These are phyloP conservation scores for Eristalis tenax DNA, from an alignment of 2,888 invertebrate species.

Conservation along the genomic window DNA sequence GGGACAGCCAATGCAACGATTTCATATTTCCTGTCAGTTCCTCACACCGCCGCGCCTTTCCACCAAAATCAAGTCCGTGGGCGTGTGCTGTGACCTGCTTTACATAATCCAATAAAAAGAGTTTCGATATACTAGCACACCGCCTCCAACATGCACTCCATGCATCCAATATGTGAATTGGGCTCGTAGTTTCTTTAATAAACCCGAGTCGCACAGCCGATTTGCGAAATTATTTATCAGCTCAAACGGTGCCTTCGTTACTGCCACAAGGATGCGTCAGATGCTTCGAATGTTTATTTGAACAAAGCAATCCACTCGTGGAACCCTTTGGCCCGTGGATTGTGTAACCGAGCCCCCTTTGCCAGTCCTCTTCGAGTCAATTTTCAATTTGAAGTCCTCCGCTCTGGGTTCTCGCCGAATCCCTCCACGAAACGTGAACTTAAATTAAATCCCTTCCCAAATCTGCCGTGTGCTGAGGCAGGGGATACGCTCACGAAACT, in stretches of 20 bases:
- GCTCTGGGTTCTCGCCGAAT: background rate
- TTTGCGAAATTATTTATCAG: constrained; percentile 1
- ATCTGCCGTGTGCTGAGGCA: background rate
- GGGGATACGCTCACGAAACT: constrained; percentile 21
- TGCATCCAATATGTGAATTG: constrained; percentile 44
- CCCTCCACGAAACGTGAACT: background rate
- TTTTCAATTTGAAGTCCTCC: constrained; percentile 3
- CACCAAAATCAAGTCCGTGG: background rate
- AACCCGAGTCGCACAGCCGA: constrained; percentile 6
- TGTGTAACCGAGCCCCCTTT: background rate
- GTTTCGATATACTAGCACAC: background rate
- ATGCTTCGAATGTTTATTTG: constrained; percentile 4
- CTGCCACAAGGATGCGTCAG: constrained; percentile 4
- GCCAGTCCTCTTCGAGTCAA: background rate
- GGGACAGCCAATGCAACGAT: background rate
- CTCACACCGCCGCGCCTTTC: too few species aligned
- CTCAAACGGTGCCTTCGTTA: background rate
- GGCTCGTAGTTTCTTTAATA: constrained; percentile 30
- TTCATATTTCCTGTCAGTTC: background rate
- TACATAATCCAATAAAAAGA: constrained; percentile 12
- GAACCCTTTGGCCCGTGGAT: background rate
- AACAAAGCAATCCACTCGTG: background rate
- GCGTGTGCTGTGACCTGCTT: constrained; percentile 1
- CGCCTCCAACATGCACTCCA: background rate
- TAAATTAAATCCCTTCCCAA: background rate